Conservation (phyloP, 2,888 invertebrate species). For the Eupithecia pulchellata region DNA sequence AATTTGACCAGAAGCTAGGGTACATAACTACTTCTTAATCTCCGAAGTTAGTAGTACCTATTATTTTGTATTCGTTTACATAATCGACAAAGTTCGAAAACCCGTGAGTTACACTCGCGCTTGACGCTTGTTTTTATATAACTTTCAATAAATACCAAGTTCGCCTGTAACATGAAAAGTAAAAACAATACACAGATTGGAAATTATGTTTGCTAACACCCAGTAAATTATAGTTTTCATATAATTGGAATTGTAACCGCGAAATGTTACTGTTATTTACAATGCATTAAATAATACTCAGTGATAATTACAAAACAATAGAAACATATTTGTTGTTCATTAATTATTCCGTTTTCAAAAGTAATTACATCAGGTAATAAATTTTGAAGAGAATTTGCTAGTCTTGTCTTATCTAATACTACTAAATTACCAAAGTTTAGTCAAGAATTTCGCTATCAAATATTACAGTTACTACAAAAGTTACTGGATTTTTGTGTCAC, state of each 20-base stretch:
- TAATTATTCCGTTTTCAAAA: neutral
- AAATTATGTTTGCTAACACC: slow-evolving; percentile 14
- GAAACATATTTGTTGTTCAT: neutral
- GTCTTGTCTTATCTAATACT: neutral
- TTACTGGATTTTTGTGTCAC: neutral
- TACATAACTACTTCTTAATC: too few relatives aligned
- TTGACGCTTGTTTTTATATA: too few relatives aligned
- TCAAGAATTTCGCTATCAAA: neutral
- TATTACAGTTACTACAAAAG: neutral
- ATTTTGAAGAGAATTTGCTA: neutral
- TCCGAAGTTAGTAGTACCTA: too few relatives aligned
- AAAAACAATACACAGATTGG: neutral
- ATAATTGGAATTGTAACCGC: slow-evolving; percentile 5
- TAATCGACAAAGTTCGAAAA: too few relatives aligned
- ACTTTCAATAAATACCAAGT: too few relatives aligned
- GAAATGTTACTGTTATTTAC: neutral
- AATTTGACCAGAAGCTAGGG: too few relatives aligned
- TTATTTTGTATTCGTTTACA: too few relatives aligned
- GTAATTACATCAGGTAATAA: neutral
- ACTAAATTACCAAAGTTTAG: neutral
- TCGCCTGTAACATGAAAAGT: neutral
- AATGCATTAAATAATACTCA: neutral
- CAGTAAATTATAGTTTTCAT: neutral
- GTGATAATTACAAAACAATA: neutral
- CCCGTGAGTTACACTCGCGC: too few relatives aligned